Evolutionary conservation across 2,888 invertebrate genomes (phyloP), one percentile per base, ranked within the genome.

Genomic region (Lapara coniferarum): DNA sequence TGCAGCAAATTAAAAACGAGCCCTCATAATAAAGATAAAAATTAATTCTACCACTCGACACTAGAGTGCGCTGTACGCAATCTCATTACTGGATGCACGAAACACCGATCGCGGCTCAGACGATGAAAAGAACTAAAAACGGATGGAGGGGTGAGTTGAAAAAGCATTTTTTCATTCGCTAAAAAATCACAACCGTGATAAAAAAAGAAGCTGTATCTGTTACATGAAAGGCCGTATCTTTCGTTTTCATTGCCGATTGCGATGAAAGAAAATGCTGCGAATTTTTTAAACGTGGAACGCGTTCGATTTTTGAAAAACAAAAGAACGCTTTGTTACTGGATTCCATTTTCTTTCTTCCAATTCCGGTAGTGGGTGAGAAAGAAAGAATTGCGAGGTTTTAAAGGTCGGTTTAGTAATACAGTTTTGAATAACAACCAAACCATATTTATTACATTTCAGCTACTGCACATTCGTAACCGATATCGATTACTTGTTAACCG

Each of bases 41-140:
- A 75, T 70, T 75, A 73, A 75, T 75, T 72, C 58, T 51, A 74
- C 81, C 80, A 80, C 76, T 81, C 77, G 58, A 70, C 77, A 70
- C 75, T 77, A 81, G 81, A 79, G 78, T 76, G 81, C 80, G 79
- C 57, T 69, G 69, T 66, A 66, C 49, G 66, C 69, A 73, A 75
- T 72, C 71, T 69, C 71, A 72, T 75, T 71, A 73, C 63, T 55
- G 57, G 56, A 63, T 69, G 69, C 69, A 46, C 25, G 69, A 52
- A 66, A 69, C 56, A 69, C 53, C 71, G 68, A 66, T 59, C 66
- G 25, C n/a, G 70, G 70, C 70, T 67, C 63, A 16, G 46, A 67
- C 70, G 71, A 72, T 49, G 66, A 70, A 69, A 66, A 53, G 70
- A 70, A 70, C 57, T 58, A 46, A 66, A 70, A 69, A 68, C 69